These are phyloP conservation scores for Colaptes auratus DNA, from an alignment of 2,113 vertebrate species.

Conservation along the genomic window DNA sequence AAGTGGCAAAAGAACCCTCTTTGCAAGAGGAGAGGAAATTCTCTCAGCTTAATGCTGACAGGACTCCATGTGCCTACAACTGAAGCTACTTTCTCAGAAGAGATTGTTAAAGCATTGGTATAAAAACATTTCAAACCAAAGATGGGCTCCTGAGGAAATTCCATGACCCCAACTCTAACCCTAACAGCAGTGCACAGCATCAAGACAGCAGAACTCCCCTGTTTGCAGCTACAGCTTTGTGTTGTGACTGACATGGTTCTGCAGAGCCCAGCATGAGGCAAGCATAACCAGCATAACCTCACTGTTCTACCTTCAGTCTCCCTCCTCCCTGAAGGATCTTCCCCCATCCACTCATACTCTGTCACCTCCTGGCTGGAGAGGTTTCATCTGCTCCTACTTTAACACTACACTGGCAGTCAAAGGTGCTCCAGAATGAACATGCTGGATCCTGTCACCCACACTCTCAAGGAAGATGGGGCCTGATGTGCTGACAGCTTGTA, in stretches of 20 bases:
- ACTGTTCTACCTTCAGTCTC: neutral
- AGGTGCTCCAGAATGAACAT: neutral
- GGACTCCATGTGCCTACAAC: neutral
- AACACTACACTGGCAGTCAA: neutral
- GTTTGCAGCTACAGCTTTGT: neutral
- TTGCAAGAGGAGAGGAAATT: neutral
- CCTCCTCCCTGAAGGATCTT: neutral
- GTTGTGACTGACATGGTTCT: neutral
- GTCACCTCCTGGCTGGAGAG: neutral
- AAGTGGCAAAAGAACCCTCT: neutral
- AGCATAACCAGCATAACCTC: neutral
- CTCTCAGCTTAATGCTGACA: neutral
- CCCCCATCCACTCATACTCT: neutral
- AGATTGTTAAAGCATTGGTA: neutral
- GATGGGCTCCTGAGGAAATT: neutral
- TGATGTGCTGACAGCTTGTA: neutral
- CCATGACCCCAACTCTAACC: neutral
- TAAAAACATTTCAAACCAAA: neutral
- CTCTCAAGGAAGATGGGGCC: neutral
- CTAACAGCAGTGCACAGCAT: neutral
- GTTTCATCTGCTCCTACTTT: neutral
- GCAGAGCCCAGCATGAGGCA: neutral
- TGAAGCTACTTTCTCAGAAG: neutral
- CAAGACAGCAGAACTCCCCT: neutral
- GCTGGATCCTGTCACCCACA: neutral